Percentiles rank a stretch among this genome's conserved stretches.
phyloP scores from a whole-genome alignment of 2,888 invertebrate genomes.

The Cistogaster globosa region DNA sequence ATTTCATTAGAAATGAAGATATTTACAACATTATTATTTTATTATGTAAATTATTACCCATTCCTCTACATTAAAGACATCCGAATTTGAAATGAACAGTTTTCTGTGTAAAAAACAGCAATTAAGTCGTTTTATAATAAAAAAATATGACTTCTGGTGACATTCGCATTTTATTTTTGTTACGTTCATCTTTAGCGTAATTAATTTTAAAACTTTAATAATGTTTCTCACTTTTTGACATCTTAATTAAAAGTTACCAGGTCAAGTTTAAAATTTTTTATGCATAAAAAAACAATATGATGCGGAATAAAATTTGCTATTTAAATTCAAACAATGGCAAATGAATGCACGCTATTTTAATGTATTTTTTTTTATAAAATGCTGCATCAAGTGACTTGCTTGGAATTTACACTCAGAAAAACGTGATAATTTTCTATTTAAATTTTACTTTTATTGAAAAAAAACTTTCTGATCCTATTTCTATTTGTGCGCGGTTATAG shows the following conservation, averaged over 20 bases:
- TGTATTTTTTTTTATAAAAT: conserved; percentile 23
- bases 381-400: conserved; percentile 26
- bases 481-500: background rate
- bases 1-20: too few relatives aligned
- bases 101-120: background rate
- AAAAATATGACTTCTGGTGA: conserved; percentile 3
- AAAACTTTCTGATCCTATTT: background rate
- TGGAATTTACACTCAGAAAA: conserved; percentile 34
- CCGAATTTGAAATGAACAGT: too few relatives aligned
- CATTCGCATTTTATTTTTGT: background rate
- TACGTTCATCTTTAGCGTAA: background rate
- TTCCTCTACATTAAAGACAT: too few relatives aligned
- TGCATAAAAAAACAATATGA: conserved; percentile 13
- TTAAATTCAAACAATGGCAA: conserved; percentile 48
- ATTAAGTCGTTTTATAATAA: background rate
- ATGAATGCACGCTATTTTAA: conserved; percentile 45
- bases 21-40: too few relatives aligned
- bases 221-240: conserved; percentile 62
- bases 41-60: too few relatives aligned
- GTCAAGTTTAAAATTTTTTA: conserved; percentile 65
- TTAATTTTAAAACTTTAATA: conserved; percentile 18
- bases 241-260: conserved; percentile 68
- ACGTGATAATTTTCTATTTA: background rate
- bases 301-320: conserved; percentile 51
- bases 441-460: background rate